Percentiles rank a stretch among this genome's conserved stretches.
Conservation (phyloP, 2,113 vertebrate genomes). For the Xenopus borealis region DNA sequence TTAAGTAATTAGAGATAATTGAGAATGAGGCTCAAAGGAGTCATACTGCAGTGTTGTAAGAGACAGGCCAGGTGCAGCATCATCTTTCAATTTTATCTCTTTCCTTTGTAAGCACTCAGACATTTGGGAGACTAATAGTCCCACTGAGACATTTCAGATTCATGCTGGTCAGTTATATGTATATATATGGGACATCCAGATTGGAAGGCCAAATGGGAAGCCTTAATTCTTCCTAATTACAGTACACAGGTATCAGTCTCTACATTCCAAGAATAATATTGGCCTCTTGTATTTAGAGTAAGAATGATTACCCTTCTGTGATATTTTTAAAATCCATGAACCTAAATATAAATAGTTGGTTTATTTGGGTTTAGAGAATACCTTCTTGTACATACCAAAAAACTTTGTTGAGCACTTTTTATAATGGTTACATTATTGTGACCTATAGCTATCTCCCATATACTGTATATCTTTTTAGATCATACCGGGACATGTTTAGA, state of each 20-base stretch:
- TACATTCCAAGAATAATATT: background rate
- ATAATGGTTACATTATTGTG: too few relatives aligned
- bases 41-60: slow-evolving; percentile 26
- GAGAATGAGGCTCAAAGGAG: slow-evolving; percentile 43
- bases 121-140: slow-evolving; percentile 24
- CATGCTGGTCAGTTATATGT: slow-evolving; percentile 19
- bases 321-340: too few relatives aligned
- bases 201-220: background rate
- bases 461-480: too few relatives aligned
- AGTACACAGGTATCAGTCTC: background rate
- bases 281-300: too few relatives aligned
- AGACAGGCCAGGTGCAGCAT: slow-evolving; percentile 40
- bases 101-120: slow-evolving; percentile 21
- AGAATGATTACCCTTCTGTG: too few relatives aligned
- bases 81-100: slow-evolving; percentile 35
- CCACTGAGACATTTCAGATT: slow-evolving; percentile 13
- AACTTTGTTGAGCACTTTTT: too few relatives aligned
- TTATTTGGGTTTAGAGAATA: too few relatives aligned
- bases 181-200: background rate
- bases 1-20: slow-evolving; percentile 44
- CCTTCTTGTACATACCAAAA: too few relatives aligned
- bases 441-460: too few relatives aligned
- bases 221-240: background rate
- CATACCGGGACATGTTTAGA: too few relatives aligned
- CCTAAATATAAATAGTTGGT: too few relatives aligned